Base-by-base conservation (phyloP, 1,140 invertebrate genomes). In the Ptiloglossa arizonensis region DNA sequence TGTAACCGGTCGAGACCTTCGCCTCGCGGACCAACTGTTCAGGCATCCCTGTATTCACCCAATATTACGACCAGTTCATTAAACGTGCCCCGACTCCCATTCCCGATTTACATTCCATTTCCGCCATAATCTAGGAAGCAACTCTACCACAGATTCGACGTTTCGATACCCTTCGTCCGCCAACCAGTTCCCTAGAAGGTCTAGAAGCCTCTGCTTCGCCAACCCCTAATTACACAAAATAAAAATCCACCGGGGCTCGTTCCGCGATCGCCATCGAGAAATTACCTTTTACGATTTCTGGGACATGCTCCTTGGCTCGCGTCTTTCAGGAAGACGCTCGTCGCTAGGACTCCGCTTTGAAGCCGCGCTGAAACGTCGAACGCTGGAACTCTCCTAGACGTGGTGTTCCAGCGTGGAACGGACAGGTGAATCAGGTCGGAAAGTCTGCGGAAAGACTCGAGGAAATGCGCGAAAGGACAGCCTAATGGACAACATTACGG, bases 401-500 rank as follows among this genome's bases (percentile, higher is more conserved):
- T 8, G 41, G 41, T 9, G 19, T 22, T 3, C 9, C 32, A 13
- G 19, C 19, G 0, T 13, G n/a, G n/a, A 60, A 22, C 60, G 62
- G 71, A 74, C 62, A 74, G 60, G 64, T 66, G 62, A 74, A 64
- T 66, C 62, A 35, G 29, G 24, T 60, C 35, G 27, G 24, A 54
- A 38, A 62, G 54, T 35, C 5, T 2, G 56, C 46, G 35, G 64
- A 17, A 67, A 67, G 52, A 29, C 24, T 19, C 32, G 50, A 24
- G 69, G 64, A 84, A 64, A 75, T 74, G 59, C 46, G 63, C 66
- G 74, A 72, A 72, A 73, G 73, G 27, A 29, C 54, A 29, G 41
- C 63, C 52, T 74, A 82, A 83, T 79, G 57, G 69, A 44, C 41
- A 46, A 50, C 52, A 73, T 78, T 62, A 68, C 69, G 64, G 62